Base-by-base conservation (phyloP, 2,113 vertebrate genomes). In the Prunella fulvescens region DNA sequence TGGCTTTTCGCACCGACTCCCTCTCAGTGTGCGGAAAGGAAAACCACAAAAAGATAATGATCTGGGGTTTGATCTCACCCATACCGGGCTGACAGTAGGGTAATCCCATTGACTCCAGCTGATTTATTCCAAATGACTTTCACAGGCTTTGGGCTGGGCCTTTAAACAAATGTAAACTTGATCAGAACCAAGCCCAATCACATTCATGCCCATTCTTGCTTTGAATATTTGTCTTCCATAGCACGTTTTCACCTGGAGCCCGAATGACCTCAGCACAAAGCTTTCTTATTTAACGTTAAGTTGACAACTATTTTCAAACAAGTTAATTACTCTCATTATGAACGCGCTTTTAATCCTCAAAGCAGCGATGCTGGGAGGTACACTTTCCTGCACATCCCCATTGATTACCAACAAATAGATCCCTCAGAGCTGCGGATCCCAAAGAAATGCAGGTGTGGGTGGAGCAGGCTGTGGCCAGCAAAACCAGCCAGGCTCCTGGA, bases 141-240 rank as follows among this genome's bases (percentile, higher is more conserved):
- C 91, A 85, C 91, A 85, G 58, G 81, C 76, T 74, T 81, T 61
- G 90, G 93, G 88, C 83, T 92, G 88, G 64, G 94, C 95, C 67
- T 93, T 94, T 42, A 79, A 94, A 94, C 88, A 78, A 88, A 96
- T 84, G 90, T 90, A 90, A 96, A 96, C 94, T 92, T 61, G 93
- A 97, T 95, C 96, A 96, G 87, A 92, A 93, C 74, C 90, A 86
- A 96, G 86, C 80, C 88, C 28, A 42, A 92, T 92, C 80, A 29
- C 61, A 92, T 84, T 93, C 93, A 88, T 94, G 95, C 90, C 90
- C 77, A 45, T 94, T 96, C 93, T 94, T 96, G 93, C 94, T 96
- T 78, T 39, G 92, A 94, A 74, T 93, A 65, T 72, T 93, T 96
- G 72, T 66, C 48, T 94, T 51, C 76, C 67, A 25, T 12, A 39